A percentile compares a stretch with the other conserved stretches of the same genome.
These are phyloP conservation scores for Alentia gelatinosa DNA, from an alignment of 2,888 invertebrate species.

Conservation along the genomic window DNA sequence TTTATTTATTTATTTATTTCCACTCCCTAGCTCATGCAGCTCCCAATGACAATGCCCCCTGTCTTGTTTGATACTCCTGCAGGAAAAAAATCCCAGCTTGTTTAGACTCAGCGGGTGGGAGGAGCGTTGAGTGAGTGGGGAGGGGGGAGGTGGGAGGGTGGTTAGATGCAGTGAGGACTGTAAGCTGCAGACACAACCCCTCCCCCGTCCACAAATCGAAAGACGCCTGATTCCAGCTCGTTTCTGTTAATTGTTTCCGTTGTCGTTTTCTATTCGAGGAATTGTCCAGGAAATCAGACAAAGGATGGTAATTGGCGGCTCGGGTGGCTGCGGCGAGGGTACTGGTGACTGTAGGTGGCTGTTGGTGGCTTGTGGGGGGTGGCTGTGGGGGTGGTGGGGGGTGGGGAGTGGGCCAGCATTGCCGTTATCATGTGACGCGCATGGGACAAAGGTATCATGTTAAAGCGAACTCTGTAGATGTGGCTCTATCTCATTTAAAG, in stretches of 20 bases:
- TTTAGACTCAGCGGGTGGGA: background rate
- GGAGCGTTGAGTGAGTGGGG: background rate
- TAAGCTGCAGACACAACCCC: background rate
- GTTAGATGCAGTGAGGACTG: background rate
- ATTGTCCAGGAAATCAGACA: constrained; percentile 46
- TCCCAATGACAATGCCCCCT: background rate
- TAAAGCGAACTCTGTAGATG: background rate
- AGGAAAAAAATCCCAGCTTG: background rate
- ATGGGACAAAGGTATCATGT: constrained; percentile 20
- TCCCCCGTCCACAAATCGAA: background rate
- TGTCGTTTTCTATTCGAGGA: constrained; percentile 43
- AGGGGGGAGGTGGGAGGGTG: background rate
- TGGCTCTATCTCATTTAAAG: background rate
- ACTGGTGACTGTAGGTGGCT: background rate
- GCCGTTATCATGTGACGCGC: background rate
- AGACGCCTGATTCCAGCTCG: background rate
- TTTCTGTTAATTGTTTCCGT: constrained; percentile 50
- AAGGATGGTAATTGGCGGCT: constrained; percentile 27
- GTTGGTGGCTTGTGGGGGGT: background rate
- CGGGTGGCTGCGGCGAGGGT: background rate
- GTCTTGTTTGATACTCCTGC: background rate
- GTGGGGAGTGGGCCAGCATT: background rate
- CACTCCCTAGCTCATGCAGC: background rate
- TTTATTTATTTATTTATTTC: background rate
- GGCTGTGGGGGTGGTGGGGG: background rate